These are phyloP conservation scores for Dasypus novemcinctus DNA, from an alignment of 2,113 vertebrate genomes.

Conservation along the genomic window DNA sequence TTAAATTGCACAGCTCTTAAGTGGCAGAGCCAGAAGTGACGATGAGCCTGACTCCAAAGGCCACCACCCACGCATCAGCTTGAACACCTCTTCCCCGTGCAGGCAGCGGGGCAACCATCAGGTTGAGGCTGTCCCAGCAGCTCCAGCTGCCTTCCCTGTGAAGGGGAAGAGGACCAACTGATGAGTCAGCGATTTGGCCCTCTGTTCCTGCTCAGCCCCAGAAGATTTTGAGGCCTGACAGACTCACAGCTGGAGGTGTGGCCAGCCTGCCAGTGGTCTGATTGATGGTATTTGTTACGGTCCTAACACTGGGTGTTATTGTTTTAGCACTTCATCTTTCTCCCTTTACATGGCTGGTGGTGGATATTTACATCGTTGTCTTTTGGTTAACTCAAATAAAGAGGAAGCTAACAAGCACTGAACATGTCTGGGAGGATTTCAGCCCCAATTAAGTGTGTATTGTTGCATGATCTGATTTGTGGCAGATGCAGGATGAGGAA, in stretches of 20 bases:
- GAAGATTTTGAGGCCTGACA: constrained; percentile 22
- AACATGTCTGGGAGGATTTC: constrained; percentile 64
- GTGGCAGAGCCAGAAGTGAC: not conserved
- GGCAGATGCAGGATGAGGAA: constrained; percentile 9
- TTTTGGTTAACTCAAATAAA: constrained; percentile 55
- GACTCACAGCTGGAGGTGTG: constrained; percentile 31
- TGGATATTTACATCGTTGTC: constrained; percentile 39
- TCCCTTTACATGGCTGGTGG: constrained; percentile 19
- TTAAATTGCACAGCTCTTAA: not conserved
- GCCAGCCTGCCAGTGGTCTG: not conserved
- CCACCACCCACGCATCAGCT: not conserved
- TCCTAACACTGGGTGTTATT: constrained; percentile 43
- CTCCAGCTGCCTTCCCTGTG: not conserved
- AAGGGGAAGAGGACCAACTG: constrained; percentile 35
- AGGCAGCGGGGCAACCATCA: not conserved
- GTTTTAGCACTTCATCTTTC: constrained; percentile 65
- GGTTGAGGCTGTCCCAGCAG: not conserved
- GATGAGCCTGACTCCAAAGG: not conserved
- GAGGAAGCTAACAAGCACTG: constrained; percentile 41
- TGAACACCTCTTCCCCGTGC: not conserved
- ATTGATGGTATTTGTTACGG: constrained; percentile 24
- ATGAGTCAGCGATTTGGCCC: constrained; percentile 30
- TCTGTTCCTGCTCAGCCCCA: not conserved
- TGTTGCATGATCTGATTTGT: constrained; percentile 51
- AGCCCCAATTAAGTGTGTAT: constrained; percentile 27